Conservation (phyloP, 1,140 invertebrate genomes). For the Leptinotarsa undecemlineata region DNA sequence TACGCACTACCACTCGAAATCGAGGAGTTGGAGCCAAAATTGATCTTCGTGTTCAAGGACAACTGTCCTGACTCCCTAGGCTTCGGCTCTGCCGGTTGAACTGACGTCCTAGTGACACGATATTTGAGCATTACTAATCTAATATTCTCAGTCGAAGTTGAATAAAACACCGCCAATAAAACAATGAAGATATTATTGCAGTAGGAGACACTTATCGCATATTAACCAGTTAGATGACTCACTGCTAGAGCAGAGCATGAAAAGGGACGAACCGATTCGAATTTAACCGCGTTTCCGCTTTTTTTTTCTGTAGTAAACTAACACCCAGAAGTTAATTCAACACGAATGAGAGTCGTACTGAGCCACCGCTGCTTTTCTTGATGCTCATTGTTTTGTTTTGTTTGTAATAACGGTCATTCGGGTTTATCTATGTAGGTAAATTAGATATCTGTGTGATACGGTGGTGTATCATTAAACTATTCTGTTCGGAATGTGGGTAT, state of each 20-base stretch:
- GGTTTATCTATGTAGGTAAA: slow-evolving; percentile 22
- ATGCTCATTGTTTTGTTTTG: slow-evolving; percentile 19
- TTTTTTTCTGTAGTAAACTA: neutral
- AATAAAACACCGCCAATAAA: slow-evolving; percentile 11
- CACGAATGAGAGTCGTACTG: neutral
- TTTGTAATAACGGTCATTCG: slow-evolving; percentile 23
- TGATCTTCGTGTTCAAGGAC: slow-evolving; percentile 18
- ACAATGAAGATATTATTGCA: slow-evolving; percentile 5
- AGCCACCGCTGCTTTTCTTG: neutral
- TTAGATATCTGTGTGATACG: slow-evolving; percentile 6
- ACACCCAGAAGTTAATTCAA: neutral
- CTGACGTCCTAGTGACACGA: slow-evolving; percentile 47
- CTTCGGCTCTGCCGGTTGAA: slow-evolving; percentile 57
- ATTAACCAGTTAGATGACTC: slow-evolving; percentile 35
- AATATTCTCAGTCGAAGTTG: neutral
- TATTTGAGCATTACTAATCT: slow-evolving; percentile 49
- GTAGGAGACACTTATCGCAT: slow-evolving; percentile 21
- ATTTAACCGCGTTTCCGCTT: neutral
- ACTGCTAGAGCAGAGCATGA: neutral
- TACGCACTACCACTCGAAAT: slow-evolving; percentile 40
- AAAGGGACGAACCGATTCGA: neutral
- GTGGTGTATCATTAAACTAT: slow-evolving; percentile 21
- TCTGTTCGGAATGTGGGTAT: neutral
- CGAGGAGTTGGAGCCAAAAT: slow-evolving; percentile 48
- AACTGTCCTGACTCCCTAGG: slow-evolving; percentile 31